Base-by-base conservation (phyloP, 2,888 invertebrate species). In the Calameuta filiformis region DNA sequence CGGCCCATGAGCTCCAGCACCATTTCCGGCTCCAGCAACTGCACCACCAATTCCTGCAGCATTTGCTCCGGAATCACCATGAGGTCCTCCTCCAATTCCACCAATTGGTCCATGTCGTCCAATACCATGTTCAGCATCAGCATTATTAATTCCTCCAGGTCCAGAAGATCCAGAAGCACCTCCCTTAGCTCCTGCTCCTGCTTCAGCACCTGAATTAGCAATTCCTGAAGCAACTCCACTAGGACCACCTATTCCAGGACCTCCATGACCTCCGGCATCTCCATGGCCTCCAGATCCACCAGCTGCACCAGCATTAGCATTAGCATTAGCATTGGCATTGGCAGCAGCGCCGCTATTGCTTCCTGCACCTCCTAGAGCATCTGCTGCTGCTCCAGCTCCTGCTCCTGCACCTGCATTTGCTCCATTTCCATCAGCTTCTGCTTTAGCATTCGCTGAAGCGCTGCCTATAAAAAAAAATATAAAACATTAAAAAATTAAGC, bases 121-220 rank as follows among this genome's bases (percentile, higher is more conserved):
- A 35, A 73, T 69, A 73, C 76, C 40, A n/a, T 76, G 76, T 73
- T 34, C 76, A 12, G 4, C 35, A 30, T 31, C 75, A 71, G 37
- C 69, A 71, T n/a, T n/a, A 71, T 33, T 23, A 23, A 33, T 31
- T 31, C 71, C 71, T 33, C 31, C 33, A 12, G 30, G 30, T 31
- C 71, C 71, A 33, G 30, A 35, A 75, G 11, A 75, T 12, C 75
- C 6, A 15, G 40, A 6, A 40, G 40, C 40, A 40, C 6, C 40
- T 40, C 40, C 40, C 15, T 40, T 15, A 15, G 40, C 40, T 40
- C 40, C 40, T 40, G 37, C 37, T 15, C 15, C 37, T 37, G 40
- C 40, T 40, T 1, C 40, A 15, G 40, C 40, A 6, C 40, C 40
- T 15, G 12, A 75, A 9, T n/a, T 85, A 85, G 1, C 33, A 76